phyloP scores from a whole-genome alignment of 1,140 invertebrate genomes.

The Radopholus similis region DNA sequence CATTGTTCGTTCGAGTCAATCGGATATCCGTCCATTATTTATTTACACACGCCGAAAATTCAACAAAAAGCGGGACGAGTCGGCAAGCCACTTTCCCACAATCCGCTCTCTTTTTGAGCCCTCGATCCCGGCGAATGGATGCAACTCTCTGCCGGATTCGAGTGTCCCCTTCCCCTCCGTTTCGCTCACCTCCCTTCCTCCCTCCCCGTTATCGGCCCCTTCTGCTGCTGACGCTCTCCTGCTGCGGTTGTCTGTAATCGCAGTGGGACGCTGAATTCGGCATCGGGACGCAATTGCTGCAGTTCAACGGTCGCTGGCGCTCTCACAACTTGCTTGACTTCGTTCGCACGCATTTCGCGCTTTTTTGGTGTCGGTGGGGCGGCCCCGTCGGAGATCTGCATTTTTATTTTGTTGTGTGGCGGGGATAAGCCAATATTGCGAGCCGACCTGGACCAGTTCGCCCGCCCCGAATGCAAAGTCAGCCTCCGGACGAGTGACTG shows the following conservation, averaged over 20 bases:
- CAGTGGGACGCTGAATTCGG: not conserved
- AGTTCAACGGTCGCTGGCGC: not conserved
- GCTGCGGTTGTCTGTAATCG: not conserved
- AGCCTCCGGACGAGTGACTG: not conserved
- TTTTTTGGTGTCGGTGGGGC: no score
- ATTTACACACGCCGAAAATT: no score
- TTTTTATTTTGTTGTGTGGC: not conserved
- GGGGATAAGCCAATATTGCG: not conserved
- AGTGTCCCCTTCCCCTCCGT: not conserved
- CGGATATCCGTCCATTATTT: no score
- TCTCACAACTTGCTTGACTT: no score
- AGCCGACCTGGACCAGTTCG: not conserved
- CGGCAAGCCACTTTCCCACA: no score
- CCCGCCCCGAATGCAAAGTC: conserved; percentile 1
- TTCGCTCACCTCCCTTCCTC: not conserved
- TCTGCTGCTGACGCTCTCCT: not conserved
- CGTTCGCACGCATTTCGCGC: no score
- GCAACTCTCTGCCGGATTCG: not conserved
- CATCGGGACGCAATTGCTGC: not conserved
- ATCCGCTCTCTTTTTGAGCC: not conserved
- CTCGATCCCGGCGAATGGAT: not conserved
- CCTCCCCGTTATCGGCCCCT: not conserved
- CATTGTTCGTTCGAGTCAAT: no score
- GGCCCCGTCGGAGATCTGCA: not conserved
- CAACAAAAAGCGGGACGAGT: no score